Evolutionary conservation across 2,888 invertebrate species (phyloP).

Genomic region (Troides oblongomaculatus): DNA sequence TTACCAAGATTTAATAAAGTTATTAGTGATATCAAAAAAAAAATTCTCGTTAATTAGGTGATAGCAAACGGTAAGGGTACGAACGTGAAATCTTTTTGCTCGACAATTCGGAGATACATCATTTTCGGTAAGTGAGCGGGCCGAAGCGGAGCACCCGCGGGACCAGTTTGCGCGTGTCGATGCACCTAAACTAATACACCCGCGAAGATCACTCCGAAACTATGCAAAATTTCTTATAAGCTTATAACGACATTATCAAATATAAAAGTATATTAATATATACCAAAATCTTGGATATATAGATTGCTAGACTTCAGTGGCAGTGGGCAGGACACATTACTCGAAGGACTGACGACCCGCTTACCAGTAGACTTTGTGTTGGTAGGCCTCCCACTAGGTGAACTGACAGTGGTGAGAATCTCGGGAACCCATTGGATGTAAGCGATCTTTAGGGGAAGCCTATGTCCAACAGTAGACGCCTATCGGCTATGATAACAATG

Average conservation of each 20-base stretch:
- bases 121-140: slow-evolving; percentile 49
- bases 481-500: no score
- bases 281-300: no score
- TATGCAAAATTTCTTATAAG: neutral
- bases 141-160: slow-evolving; percentile 35
- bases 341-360: no score
- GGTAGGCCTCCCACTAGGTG: no score
- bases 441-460: no score
- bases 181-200: slow-evolving; percentile 53
- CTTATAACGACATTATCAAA: neutral
- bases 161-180: slow-evolving; percentile 53
- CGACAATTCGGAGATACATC: slow-evolving; percentile 44
- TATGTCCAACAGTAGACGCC: no score
- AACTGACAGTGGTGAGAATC: no score
- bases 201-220: neutral
- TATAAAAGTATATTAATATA: no score
- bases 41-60: neutral
- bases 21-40: neutral
- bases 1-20: neutral
- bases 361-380: no score
- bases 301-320: no score
- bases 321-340: no score
- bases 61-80: slow-evolving; percentile 19
- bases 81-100: slow-evolving; percentile 28
- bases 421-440: no score